Conservation (phyloP, 1,140 invertebrate genomes). For the Drosophila nasuta region DNA sequence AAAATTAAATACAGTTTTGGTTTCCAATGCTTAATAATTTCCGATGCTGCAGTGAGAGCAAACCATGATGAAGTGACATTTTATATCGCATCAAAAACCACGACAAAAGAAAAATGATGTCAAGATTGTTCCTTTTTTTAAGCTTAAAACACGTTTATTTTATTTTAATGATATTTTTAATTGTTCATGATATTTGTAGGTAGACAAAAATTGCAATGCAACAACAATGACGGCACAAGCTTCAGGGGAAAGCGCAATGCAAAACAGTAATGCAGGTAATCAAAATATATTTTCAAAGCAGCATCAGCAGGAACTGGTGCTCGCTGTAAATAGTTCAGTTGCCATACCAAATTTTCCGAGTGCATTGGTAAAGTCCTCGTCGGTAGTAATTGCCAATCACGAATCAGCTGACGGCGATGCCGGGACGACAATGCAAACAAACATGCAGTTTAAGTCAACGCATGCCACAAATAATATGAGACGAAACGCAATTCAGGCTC, state of each 20-base stretch:
- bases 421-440: neutral
- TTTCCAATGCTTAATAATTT: too few relatives aligned
- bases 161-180: neutral
- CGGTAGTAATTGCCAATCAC: constrained; percentile 24
- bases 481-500: constrained; percentile 15
- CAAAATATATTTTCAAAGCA: constrained; percentile 62
- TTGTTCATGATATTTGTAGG: constrained; percentile 43
- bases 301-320: constrained; percentile 29
- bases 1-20: too few relatives aligned
- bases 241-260: constrained; percentile 51
- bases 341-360: constrained; percentile 50
- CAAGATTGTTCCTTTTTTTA: too few relatives aligned
- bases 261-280: constrained; percentile 57
- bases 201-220: constrained; percentile 91
- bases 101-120: too few relatives aligned
- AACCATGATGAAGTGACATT: too few relatives aligned
- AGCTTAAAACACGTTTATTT: neutral
- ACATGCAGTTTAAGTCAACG: constrained; percentile 24
- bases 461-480: constrained; percentile 41
- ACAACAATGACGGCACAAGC: constrained; percentile 83
- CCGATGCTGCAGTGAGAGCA: too few relatives aligned
- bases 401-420: constrained; percentile 13
- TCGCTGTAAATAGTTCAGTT: constrained; percentile 31
- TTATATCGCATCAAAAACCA: too few relatives aligned
- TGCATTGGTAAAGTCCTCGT: constrained; percentile 52